Base-by-base conservation (phyloP, 2,888 invertebrate genomes). In the Cheilosia impressa region DNA sequence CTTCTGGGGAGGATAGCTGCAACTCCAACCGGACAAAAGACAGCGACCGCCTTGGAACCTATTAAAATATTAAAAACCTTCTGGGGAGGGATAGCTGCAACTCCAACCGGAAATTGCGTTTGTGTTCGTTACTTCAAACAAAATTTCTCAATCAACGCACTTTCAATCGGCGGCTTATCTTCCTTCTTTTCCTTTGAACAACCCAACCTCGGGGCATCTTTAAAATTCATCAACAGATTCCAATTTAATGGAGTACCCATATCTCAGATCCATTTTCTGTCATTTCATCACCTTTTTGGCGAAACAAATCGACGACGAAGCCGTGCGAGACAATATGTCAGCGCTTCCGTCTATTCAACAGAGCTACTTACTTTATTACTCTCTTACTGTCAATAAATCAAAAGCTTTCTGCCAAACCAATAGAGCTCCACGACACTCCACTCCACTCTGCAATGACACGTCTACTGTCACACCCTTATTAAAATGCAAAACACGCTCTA, bases 321-420 rank as follows among this genome's bases (percentile, higher is more conserved):
- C 15, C 60, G 15, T 47, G 15, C 24, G 55, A 19, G 43, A 52
- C 41, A 76, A 69, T 58, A 66, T 76, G 55, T 45, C 63, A 65
- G 27, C 62, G 22, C 58, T 68, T 73, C 78, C 73, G 68, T 50
- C 69, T 75, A 27, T 62, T 43, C 60, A 17, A 15, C 53, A 50
- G 43, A 83, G 55, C 79, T 79, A 69, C 78, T 79, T 75, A 73
- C 62, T 68, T 82, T 78, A 77, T 78, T 68, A 72, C 78, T 50
- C 62, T 47, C 55, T 52, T 68, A 52, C 68, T 63, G 73, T 83
- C 63, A 57, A 73, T 79, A 79, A 79, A 79, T 83, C 83, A 79
- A 73, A 83, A 83, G 78, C 62, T 63, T 19, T 58, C 47, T 55
- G 41, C 41, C 65, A 47, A 24, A 41, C 19, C 52, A 45, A 38